phyloP scores from a whole-genome alignment of 2,797 vertebrate genomes.

The Ceyx erithaca region DNA sequence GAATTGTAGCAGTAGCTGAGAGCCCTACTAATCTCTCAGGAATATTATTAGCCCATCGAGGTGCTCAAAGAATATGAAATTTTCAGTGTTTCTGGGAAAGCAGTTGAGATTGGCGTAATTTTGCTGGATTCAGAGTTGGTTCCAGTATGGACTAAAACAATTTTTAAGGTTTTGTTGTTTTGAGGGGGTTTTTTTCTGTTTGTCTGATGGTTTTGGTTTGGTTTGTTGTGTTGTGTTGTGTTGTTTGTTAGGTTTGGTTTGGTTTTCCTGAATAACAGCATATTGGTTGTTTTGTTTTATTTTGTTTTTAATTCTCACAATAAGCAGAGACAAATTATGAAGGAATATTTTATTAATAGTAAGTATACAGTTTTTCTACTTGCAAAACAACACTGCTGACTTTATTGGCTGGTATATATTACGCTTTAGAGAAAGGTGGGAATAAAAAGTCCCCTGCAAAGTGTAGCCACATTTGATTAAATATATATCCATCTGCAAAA shows the following conservation, averaged over 20 bases:
- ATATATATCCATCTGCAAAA: not conserved
- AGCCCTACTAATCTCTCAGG: slow-evolving; percentile 62
- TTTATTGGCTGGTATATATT: not conserved
- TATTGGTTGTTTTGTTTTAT: not conserved
- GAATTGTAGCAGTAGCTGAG: slow-evolving; percentile 73
- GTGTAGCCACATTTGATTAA: not conserved
- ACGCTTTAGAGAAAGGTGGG: not conserved
- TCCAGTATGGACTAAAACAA: not conserved
- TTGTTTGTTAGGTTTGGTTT: not conserved
- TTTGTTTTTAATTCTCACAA: not conserved
- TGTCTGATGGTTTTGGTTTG: no score
- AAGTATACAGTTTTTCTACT: not conserved
- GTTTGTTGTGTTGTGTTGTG: no score
- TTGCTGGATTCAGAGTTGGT: not conserved
- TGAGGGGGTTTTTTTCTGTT: not conserved
- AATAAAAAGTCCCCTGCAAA: not conserved
- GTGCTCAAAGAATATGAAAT: slow-evolving; percentile 30
- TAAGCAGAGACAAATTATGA: not conserved
- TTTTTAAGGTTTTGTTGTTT: not conserved
- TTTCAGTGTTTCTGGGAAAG: slow-evolving; percentile 65
- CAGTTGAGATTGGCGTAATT: slow-evolving; percentile 1
- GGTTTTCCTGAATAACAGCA: not conserved
- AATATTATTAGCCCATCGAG: slow-evolving; percentile 47
- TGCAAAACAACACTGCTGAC: not conserved
- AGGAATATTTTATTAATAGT: not conserved